Evolutionary conservation across 2,888 invertebrate species (phyloP).

Genomic region (Chrysolina haemoptera): DNA sequence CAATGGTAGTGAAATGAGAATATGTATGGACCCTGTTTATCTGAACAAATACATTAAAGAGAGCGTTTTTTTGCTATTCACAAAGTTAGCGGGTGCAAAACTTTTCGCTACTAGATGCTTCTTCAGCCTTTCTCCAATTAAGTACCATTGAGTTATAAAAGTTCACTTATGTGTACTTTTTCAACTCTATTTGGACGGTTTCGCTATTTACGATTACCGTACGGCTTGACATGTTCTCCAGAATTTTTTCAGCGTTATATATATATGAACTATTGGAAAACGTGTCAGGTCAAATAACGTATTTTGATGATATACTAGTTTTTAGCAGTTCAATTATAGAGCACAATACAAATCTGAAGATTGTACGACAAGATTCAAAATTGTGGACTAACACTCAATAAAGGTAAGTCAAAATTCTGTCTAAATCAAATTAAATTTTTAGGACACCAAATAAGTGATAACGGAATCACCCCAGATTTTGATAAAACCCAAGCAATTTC

Average conservation of each 20-base stretch:
- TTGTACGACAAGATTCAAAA: constrained; percentile 5
- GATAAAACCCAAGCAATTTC: too few species aligned
- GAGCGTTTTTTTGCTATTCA: too few species aligned
- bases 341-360: neutral
- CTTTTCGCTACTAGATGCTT: too few species aligned
- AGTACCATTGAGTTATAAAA: too few species aligned
- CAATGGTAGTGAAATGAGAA: too few species aligned
- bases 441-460: constrained; percentile 22
- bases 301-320: constrained; percentile 39
- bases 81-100: too few species aligned
- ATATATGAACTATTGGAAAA: constrained; percentile 33
- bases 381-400: constrained; percentile 29
- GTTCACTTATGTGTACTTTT: too few species aligned
- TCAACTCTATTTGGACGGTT: constrained; percentile 28
- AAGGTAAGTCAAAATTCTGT: constrained; percentile 31
- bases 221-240: too few species aligned
- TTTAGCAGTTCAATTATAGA: constrained; percentile 21
- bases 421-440: constrained; percentile 25
- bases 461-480: constrained; percentile 23
- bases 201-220: neutral
- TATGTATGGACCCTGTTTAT: too few species aligned
- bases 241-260: constrained; percentile 20
- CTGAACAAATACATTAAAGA: too few species aligned
- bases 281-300: constrained; percentile 34
- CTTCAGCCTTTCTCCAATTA: too few species aligned